A percentile compares a stretch with the other conserved stretches of the same genome.
These are phyloP conservation scores for Iphiclides podalirius DNA, from an alignment of 2,888 invertebrate species.

Conservation along the genomic window DNA sequence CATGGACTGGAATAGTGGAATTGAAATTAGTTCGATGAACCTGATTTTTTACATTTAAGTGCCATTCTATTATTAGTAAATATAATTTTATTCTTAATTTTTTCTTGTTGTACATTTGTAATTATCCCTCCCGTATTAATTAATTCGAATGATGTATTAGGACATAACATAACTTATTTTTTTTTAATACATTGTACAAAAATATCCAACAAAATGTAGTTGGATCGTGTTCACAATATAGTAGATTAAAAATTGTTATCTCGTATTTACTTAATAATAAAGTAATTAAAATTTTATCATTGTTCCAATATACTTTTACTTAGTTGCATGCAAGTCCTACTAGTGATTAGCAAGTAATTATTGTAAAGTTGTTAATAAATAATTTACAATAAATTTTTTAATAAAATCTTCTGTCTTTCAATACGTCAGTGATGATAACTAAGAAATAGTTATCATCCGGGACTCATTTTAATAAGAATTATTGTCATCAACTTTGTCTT, in stretches of 20 bases:
- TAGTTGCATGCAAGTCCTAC: conserved; percentile 47
- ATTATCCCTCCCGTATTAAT: conserved; percentile 8
- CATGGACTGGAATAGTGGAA: conserved; percentile 10
- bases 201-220: neutral
- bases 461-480: no score
- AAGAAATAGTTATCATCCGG: no score
- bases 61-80: conserved; percentile 38
- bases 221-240: neutral
- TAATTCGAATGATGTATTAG: neutral
- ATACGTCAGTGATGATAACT: no score
- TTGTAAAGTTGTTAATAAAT: conserved; percentile 35
- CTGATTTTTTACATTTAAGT: conserved; percentile 37
- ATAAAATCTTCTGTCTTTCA: neutral
- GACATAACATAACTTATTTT: neutral
- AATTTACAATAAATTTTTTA: conserved; percentile 24
- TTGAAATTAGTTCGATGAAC: conserved; percentile 32
- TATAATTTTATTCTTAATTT: no score
- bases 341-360: conserved; percentile 51
- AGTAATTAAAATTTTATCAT: no score
- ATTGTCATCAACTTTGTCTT: no score
- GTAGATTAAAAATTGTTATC: no score
- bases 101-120: conserved; percentile 46
- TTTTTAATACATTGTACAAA: neutral
- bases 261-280: no score
- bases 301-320: conserved; percentile 5